A percentile compares a stretch with the other conserved stretches of the same genome.
Conservation (phyloP, 1,140 invertebrate species). For the Anastrepha ludens region DNA sequence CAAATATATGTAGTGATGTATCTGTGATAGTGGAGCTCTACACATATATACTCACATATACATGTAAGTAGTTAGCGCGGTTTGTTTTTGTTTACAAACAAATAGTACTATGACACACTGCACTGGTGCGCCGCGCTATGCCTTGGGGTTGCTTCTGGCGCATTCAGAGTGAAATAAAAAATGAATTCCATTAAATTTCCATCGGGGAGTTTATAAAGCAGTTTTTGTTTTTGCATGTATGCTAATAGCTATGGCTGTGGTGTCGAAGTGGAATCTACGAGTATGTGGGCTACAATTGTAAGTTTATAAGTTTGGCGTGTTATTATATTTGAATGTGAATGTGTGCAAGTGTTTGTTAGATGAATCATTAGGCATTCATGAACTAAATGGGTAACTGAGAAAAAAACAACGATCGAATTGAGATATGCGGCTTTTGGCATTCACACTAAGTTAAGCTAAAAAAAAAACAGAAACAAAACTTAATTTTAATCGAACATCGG, state of each 20-base stretch:
- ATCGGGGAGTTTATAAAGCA: constrained; percentile 4
- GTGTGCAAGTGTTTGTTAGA: neutral
- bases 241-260: neutral
- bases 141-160: neutral
- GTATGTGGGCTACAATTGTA: neutral
- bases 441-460: neutral
- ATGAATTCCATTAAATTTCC: constrained; percentile 48
- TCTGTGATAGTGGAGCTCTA: neutral
- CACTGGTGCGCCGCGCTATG: neutral
- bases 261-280: neutral
- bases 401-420: neutral
- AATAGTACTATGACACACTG: constrained; percentile 5
- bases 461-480: neutral
- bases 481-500: neutral
- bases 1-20: neutral
- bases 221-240: neutral
- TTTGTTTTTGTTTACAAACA: constrained; percentile 51
- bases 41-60: neutral
- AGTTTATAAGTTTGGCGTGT: neutral
- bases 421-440: neutral
- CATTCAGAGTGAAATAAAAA: constrained; percentile 33
- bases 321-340: neutral
- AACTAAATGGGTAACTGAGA: constrained; percentile 5
- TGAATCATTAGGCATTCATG: constrained; percentile 27
- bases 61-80: neutral